Evolutionary conservation across 2,888 invertebrate species (phyloP).

Genomic region (Andrena haemorrhoa): DNA sequence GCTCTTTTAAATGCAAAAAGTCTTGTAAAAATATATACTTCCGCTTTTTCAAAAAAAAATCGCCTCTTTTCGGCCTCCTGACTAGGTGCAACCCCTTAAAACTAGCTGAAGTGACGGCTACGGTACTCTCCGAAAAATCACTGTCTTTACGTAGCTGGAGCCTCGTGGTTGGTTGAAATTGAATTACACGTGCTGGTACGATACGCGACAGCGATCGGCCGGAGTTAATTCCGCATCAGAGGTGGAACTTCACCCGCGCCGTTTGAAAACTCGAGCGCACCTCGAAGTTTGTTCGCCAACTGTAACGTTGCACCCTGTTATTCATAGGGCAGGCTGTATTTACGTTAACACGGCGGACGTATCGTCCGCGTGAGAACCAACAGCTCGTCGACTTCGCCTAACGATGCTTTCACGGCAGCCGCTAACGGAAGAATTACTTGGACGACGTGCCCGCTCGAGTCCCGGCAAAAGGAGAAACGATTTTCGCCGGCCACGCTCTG

Average conservation of each 20-base stretch:
- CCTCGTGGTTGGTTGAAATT: slow-evolving; percentile 6
- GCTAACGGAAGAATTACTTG: background rate
- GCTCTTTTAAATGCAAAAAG: too few species aligned
- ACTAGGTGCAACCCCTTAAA: too few species aligned
- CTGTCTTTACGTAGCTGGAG: background rate
- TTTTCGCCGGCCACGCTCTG: background rate
- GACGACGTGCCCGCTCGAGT: background rate
- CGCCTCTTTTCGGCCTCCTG: too few species aligned
- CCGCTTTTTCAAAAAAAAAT: too few species aligned
- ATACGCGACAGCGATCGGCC: slow-evolving; percentile 29
- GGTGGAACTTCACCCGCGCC: slow-evolving; percentile 9
- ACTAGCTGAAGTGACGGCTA: background rate
- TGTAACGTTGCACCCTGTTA: slow-evolving; percentile 33
- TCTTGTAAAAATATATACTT: too few species aligned
- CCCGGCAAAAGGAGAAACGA: background rate
- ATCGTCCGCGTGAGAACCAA: slow-evolving; percentile 28
- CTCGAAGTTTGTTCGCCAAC: slow-evolving; percentile 47
- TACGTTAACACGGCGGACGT: slow-evolving; percentile 40
- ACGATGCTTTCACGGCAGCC: slow-evolving; percentile 28
- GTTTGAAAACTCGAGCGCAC: slow-evolving; percentile 39
- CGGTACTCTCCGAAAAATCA: background rate
- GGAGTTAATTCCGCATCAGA: slow-evolving; percentile 44
- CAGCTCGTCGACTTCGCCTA: slow-evolving; percentile 8
- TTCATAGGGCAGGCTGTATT: slow-evolving; percentile 31
- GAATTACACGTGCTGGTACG: slow-evolving; percentile 27